Evolutionary conservation across 2,888 invertebrate genomes (phyloP).

Genomic region (Limenitis arthemis): DNA sequence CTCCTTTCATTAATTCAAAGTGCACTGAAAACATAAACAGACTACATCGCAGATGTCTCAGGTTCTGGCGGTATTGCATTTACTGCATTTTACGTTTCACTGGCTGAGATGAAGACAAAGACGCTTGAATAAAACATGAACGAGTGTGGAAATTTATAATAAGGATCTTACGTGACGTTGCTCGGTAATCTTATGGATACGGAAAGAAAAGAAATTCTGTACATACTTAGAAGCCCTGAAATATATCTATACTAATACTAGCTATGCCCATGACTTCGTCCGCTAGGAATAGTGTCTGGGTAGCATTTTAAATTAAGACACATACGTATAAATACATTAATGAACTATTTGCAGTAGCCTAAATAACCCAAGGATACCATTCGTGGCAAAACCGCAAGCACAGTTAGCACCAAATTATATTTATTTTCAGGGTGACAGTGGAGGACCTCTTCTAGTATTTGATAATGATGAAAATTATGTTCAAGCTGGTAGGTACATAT

Average conservation of each 20-base stretch:
- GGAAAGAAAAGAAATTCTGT: no score
- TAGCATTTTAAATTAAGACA: no score
- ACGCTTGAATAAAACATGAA: constrained; percentile 5
- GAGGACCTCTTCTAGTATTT: constrained; percentile 73
- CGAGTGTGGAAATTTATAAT: constrained; percentile 5
- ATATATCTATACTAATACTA: no score
- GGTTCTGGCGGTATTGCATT: constrained; percentile 1
- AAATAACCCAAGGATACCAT: no score
- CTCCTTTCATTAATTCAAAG: constrained; percentile 6
- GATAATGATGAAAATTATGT: constrained; percentile 68
- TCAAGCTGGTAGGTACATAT: constrained; percentile 64
- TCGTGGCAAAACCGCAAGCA: no score
- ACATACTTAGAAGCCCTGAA: no score
- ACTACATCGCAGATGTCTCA: constrained; percentile 1
- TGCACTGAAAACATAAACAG: constrained; percentile 5
- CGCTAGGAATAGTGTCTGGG: no score
- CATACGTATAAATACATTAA: no score
- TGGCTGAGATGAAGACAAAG: constrained; percentile 3
- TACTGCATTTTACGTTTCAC: constrained; percentile 5
- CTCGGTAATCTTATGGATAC: background rate
- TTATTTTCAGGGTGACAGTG: constrained; percentile 75
- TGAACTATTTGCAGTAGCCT: no score
- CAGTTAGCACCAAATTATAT: background rate
- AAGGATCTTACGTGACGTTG: background rate
- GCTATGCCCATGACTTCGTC: no score